Evolutionary conservation across 2,113 vertebrate species (phyloP).

Genomic region (Chloroceryle aenea): DNA sequence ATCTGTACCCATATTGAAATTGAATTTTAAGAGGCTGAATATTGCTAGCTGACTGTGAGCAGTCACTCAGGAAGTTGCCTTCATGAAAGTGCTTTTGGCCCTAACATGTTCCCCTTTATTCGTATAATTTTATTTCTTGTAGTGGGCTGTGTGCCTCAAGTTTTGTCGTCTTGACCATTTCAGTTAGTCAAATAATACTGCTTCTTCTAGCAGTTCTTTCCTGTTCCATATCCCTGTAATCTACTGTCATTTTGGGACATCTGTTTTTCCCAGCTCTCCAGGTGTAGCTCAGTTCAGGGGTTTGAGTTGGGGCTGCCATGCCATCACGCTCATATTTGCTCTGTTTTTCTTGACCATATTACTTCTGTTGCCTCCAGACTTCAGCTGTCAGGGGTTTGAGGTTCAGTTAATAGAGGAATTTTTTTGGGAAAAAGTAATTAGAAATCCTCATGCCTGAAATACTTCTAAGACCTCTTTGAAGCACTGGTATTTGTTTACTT

Average conservation of each 20-base stretch:
- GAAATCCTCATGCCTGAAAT: background rate
- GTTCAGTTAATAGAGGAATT: background rate
- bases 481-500: background rate
- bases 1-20: background rate
- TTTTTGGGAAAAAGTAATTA: background rate
- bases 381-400: background rate
- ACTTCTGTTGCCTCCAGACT: background rate
- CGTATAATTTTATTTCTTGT: background rate
- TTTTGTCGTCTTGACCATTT: background rate
- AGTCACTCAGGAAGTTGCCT: background rate
- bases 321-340: rapidly evolving
- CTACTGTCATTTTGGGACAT: background rate
- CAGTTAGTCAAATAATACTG: background rate
- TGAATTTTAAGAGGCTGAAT: background rate
- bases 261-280: background rate
- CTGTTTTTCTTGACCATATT: background rate
- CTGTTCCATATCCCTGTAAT: background rate
- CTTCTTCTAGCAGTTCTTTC: background rate
- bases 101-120: background rate
- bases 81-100: background rate
- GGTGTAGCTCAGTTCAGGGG: background rate
- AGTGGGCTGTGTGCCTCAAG: background rate
- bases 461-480: background rate
- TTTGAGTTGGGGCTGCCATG: background rate
- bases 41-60: background rate